These are phyloP conservation scores for Folsomia manolachei DNA, from an alignment of 2,888 invertebrate genomes.

Conservation along the genomic window DNA sequence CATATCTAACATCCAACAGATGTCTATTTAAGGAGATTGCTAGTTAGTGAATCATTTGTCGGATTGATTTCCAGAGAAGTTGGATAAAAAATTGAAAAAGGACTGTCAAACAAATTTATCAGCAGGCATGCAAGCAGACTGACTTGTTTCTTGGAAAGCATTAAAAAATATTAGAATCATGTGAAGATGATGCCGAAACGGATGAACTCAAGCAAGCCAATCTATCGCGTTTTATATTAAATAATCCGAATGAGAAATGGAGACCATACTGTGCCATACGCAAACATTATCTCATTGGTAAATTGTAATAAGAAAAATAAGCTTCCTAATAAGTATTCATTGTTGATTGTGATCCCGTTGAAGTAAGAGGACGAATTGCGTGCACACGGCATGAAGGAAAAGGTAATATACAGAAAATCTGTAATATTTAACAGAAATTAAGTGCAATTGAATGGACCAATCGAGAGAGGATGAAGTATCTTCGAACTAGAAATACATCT, in stretches of 20 bases:
- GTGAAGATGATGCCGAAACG: too few relatives aligned
- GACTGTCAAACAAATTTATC: neutral
- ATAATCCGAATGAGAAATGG: neutral
- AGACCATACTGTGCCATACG: conserved; percentile 10
- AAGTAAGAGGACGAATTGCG: too few relatives aligned
- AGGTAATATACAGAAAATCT: too few relatives aligned
- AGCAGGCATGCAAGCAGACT: neutral
- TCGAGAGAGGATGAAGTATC: too few relatives aligned
- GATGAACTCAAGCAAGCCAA: neutral
- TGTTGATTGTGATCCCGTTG: neutral
- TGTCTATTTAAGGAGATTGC: neutral
- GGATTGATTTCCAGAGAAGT: neutral
- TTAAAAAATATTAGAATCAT: neutral
- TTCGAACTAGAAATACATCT: too few relatives aligned
- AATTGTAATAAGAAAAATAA: neutral
- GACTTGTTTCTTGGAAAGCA: neutral
- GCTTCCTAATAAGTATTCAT: neutral
- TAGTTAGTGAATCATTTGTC: too few relatives aligned
- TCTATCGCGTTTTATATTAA: neutral
- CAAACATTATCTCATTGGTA: too few relatives aligned
- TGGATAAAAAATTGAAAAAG: neutral
- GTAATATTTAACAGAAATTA: too few relatives aligned
- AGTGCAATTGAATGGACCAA: too few relatives aligned
- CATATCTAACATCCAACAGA: neutral
- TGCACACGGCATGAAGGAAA: too few relatives aligned